phyloP scores from a whole-genome alignment of 2,797 vertebrate species.

The Cirrhinus mrigala region DNA sequence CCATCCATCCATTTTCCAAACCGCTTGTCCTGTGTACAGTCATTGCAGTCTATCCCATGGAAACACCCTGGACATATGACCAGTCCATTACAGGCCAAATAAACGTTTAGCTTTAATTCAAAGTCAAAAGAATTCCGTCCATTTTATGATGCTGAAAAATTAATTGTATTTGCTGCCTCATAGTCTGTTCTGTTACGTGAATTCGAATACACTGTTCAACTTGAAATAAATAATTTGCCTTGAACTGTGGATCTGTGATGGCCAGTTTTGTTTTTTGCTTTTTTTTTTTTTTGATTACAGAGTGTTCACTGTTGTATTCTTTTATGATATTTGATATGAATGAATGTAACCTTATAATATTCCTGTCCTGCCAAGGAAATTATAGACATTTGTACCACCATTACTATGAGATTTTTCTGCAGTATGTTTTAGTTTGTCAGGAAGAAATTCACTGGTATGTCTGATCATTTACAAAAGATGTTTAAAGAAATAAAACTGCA shows the following conservation, averaged over 20 bases:
- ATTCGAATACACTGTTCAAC: constrained; percentile 2
- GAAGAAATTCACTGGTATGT: background rate
- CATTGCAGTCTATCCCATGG: background rate
- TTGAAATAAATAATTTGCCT: background rate
- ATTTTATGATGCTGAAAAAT: background rate
- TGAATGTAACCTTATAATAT: background rate
- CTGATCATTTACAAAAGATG: background rate
- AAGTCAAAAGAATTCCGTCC: background rate
- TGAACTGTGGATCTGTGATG: background rate
- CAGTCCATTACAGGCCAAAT: background rate
- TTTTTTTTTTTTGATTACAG: too few relatives aligned
- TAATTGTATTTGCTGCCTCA: background rate
- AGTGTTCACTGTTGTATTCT: background rate
- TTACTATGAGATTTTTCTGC: background rate
- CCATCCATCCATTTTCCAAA: background rate
- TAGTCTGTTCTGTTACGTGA: background rate
- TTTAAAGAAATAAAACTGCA: background rate
- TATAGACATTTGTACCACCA: background rate
- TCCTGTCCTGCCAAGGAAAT: background rate
- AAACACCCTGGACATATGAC: background rate
- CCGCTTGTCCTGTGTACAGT: background rate
- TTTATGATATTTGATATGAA: background rate
- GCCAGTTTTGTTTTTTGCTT: background rate
- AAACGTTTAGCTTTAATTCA: background rate
- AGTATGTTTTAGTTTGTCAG: background rate